Evolutionary conservation across 2,888 invertebrate genomes (phyloP), one percentile per base, ranked within the genome.

Genomic region (Heliconius charithonia): DNA sequence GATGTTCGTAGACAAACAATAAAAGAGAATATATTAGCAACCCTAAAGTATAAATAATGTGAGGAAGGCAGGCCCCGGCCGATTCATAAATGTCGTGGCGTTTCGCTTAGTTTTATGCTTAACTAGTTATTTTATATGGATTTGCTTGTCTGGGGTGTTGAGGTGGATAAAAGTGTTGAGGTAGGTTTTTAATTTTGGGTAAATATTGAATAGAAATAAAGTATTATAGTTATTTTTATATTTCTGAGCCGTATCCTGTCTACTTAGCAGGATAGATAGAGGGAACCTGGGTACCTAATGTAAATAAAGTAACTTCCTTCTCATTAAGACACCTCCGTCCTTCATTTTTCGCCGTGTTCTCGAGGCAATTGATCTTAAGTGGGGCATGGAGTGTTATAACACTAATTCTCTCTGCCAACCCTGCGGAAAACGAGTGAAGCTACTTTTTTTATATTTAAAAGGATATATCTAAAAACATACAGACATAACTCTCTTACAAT

Each of bases 21-120:
- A 88, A 91, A 91, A 90, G 89, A 87, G 89, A 90, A 89, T 89
- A 89, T 87, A 90, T 89, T 89, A 89, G 90, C 89, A 93, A 86
- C 94, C 94, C 94, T 93, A 89, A 83, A 90, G 88, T 88, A 93
- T 94, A 94, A 94, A 95, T 93, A 92, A 94, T 92, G 93, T 92
- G 92, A 93, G 91, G 94, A 94, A 93, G 93, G 93, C 93, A 92
- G 56, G 90, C 91, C 90, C 87, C 83, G 87, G 89, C 87, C 89
- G 92, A 92, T 93, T 93, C 93, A 94, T 94, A 94, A 94, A 94
- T 93, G 92, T 91, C 87, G 88, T 90, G 86, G 91, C 92, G 92
- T 91, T 91, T 90, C 92, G 90, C 92, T 93, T 93, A 92, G 93
- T 92, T 93, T 92, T 93, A 92, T 91, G 90, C 87, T 32, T n/a